Conservation (phyloP, 2,797 vertebrate species). For the Ctenopoma kingsleyae region DNA sequence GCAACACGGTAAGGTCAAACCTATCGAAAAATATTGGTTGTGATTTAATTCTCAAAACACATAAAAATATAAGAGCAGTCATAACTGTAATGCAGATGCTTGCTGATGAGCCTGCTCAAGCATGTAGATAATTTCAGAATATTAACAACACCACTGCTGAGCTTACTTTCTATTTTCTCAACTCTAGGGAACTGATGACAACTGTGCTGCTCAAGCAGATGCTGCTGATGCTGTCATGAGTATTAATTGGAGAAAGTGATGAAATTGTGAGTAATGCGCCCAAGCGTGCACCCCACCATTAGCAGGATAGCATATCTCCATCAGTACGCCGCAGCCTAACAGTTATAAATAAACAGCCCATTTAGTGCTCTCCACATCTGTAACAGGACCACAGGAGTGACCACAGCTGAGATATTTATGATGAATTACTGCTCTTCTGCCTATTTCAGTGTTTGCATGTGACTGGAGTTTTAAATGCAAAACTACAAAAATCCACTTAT, state of each 20-base stretch:
- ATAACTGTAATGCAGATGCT: conserved; percentile 25
- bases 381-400: conserved; percentile 64
- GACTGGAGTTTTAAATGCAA: conserved; percentile 9
- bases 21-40: conserved; percentile 35
- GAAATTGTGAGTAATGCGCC: conserved; percentile 72
- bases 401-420: conserved; percentile 62
- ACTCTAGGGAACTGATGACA: conserved; percentile 55
- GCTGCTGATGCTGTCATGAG: conserved; percentile 56
- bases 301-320: conserved; percentile 35
- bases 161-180: conserved; percentile 41
- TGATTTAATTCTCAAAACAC: conserved; percentile 38
- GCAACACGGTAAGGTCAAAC: conserved; percentile 36
- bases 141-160: conserved; percentile 30
- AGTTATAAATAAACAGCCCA: conserved; percentile 68
- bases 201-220: conserved; percentile 58
- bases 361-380: conserved; percentile 51
- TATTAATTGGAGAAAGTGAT: conserved; percentile 72
- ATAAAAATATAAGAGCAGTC: conserved; percentile 14
- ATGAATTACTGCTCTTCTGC: conserved; percentile 39
- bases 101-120: conserved; percentile 37
- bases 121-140: conserved; percentile 35
- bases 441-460: conserved; percentile 39
- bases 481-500: conserved; percentile 11
- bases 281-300: conserved; percentile 37
- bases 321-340: conserved; percentile 40